phyloP scores from a whole-genome alignment of 2,113 vertebrate genomes.

The Smithornis capensis region DNA sequence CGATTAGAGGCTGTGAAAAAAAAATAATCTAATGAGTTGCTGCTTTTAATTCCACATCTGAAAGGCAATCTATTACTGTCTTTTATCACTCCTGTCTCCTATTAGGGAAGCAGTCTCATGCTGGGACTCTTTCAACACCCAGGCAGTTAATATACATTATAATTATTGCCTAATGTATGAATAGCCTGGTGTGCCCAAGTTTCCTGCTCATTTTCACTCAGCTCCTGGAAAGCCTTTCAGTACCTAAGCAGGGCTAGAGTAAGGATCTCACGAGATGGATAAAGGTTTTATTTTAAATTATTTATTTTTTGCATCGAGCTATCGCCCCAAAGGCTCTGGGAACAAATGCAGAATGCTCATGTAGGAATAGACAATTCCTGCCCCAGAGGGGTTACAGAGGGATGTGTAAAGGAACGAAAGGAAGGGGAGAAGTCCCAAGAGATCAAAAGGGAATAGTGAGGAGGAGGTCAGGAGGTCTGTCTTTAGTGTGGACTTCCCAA shows the following conservation, averaged over 20 bases:
- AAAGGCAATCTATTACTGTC: slow-evolving; percentile 54
- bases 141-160: slow-evolving; percentile 51
- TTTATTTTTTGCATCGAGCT: neutral
- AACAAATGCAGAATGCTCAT: neutral
- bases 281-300: neutral
- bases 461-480: neutral
- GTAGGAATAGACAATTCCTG: neutral
- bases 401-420: neutral
- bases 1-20: slow-evolving; percentile 44
- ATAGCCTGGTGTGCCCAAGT: slow-evolving; percentile 26
- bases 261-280: neutral
- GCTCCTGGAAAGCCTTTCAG: neutral
- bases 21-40: slow-evolving; percentile 46
- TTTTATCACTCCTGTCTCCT: slow-evolving; percentile 62
- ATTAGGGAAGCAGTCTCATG: slow-evolving; percentile 38
- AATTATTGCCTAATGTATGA: slow-evolving; percentile 58
- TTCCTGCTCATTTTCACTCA: neutral
- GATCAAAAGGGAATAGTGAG: neutral
- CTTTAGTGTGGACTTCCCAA: neutral
- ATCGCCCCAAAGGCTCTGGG: neutral
- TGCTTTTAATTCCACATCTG: slow-evolving; percentile 67
- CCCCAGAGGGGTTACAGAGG: neutral
- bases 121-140: slow-evolving; percentile 50
- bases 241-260: neutral
- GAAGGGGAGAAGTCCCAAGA: neutral